Percentiles rank a stretch among this genome's conserved stretches.
These are phyloP conservation scores for Imbricaverruca yamaguchii DNA, from an alignment of 2,888 invertebrate species.

Conservation along the genomic window DNA sequence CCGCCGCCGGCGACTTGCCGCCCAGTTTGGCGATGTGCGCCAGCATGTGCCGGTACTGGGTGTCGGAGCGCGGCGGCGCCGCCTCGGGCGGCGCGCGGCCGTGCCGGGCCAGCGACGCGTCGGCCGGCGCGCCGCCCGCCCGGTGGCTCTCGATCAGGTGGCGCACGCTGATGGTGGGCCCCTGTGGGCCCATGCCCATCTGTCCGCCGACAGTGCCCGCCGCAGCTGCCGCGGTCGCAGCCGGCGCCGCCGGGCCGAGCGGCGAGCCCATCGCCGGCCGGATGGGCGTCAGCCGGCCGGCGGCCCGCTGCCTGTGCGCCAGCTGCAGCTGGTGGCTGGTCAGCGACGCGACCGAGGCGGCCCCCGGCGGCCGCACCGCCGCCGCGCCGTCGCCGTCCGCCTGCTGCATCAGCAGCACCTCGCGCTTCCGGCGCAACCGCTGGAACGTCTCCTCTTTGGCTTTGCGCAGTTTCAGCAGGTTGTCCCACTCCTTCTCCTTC, in stretches of 20 bases:
- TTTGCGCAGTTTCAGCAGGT: conserved; percentile 30
- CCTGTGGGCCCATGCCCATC: conserved; percentile 32
- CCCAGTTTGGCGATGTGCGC: conserved; percentile 17
- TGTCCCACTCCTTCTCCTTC: conserved; percentile 34
- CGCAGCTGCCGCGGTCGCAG: background rate
- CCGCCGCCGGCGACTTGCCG: background rate
- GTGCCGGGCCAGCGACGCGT: background rate
- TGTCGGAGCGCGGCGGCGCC: background rate
- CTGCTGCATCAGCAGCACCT: conserved; percentile 24
- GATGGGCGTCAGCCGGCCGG: conserved; percentile 2
- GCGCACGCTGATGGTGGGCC: conserved; percentile 33
- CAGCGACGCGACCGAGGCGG: background rate
- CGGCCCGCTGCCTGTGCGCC: background rate
- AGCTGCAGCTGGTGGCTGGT: background rate
- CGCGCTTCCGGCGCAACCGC: conserved; percentile 27
- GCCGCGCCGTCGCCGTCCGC: background rate
- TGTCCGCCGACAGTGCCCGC: conserved; percentile 23
- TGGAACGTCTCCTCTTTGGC: conserved; percentile 31
- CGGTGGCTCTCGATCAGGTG: conserved; percentile 32
- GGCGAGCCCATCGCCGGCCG: background rate
- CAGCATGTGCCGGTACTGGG: conserved; percentile 16
- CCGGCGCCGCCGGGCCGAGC: background rate
- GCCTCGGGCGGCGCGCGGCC: background rate
- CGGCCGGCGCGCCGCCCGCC: conserved; percentile 25
- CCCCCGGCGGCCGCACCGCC: conserved; percentile 8